These are phyloP conservation scores for Pitta sordida DNA, from an alignment of 2,113 vertebrate genomes.

Conservation along the genomic window DNA sequence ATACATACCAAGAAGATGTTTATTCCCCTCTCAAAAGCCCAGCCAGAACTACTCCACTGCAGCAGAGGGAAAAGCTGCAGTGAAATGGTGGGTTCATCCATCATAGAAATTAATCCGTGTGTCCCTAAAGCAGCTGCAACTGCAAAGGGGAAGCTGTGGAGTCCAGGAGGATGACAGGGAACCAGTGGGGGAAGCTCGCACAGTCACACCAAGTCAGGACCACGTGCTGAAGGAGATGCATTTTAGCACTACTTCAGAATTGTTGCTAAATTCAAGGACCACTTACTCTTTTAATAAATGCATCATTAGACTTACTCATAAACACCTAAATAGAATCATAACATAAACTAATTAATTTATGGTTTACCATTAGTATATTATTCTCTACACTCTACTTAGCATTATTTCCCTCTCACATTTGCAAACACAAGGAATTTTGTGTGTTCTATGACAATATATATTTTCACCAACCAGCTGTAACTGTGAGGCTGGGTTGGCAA, in stretches of 20 bases:
- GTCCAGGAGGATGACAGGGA: neutral
- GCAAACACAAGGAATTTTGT: neutral
- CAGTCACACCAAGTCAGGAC: neutral
- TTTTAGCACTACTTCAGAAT: neutral
- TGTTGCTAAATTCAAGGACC: neutral
- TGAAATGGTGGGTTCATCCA: neutral
- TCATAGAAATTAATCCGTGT: rapidly evolving
- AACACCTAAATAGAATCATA: neutral
- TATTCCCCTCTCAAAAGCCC: neutral
- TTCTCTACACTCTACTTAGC: rapidly evolving
- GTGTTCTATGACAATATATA: neutral
- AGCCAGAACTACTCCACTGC: neutral
- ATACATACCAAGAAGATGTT: neutral
- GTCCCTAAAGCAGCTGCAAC: neutral
- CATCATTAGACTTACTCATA: neutral
- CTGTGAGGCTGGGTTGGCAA: neutral
- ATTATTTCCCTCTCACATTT: neutral
- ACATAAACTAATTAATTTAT: neutral
- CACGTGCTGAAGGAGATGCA: neutral
- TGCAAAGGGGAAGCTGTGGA: neutral
- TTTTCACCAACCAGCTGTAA: neutral
- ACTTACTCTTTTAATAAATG: neutral
- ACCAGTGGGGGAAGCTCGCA: rapidly evolving
- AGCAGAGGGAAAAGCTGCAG: neutral
- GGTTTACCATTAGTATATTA: neutral